Base-by-base conservation (phyloP, 92 coral and sea anemone species). In the Parazoanthus darwini region DNA sequence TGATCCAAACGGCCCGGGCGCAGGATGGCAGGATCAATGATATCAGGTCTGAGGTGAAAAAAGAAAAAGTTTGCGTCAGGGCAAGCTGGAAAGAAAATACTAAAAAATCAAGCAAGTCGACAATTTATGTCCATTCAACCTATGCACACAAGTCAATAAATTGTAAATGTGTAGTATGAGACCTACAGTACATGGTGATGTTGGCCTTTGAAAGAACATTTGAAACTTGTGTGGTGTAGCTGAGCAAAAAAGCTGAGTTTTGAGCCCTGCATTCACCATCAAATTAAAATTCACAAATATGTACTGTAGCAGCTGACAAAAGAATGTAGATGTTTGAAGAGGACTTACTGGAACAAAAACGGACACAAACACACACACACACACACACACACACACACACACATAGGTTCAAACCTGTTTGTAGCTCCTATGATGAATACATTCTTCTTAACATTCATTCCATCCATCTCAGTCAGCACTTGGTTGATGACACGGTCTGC, bases 1-100 rank as follows among this genome's bases (percentile, higher is more conserved):
- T 97, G 99, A 92, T 97, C 99, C 92, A 97, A 89, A 74, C 99
- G 99, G 20, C 99, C 99, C 6, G 99, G 99, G 78, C 99, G 96
- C 72, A 97, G 79, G 74, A 97, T 97, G 86, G 99, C 99, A 42
- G 98, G 98, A 87, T 97, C 99, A 85, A 97, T 97, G 33, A 97
- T 97, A 88, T 97, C 99, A 56, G 99, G 99, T 67, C 97, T 39
- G 59, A 54, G 3, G 59, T 54, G 58, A 74, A 23, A 66, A 88
- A 44, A 77, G 67, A 26, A 20, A 74, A 33, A 81, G 74, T 42
- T 73, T 22, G 20, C 26, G 74, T 8, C 22, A 51, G 74, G 29
- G 7, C 16, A 51, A 4, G 25, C 54, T 11, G 71, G 33, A 72
- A n/a, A 33, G 20, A 39, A 48, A 59, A 77, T 14, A 39, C 72